A percentile compares a stretch with the other conserved stretches of the same genome.
Conservation (phyloP, 2,797 vertebrate species). For the Clarias platycephalus region DNA sequence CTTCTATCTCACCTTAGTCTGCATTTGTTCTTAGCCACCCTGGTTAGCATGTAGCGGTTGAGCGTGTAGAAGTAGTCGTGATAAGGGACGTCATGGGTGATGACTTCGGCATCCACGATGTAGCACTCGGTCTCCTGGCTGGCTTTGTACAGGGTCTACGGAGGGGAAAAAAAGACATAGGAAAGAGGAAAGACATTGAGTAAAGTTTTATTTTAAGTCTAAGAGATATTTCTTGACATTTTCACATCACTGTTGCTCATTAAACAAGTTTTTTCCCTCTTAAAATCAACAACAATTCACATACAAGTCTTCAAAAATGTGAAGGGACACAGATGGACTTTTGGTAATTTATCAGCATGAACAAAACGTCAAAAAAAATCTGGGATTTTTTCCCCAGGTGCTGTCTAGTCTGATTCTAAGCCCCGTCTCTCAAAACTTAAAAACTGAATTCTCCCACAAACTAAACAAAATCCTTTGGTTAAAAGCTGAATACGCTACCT, state of each 20-base stretch:
- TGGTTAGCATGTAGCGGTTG: conserved; percentile 95
- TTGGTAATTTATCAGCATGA: neutral
- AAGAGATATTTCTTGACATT: neutral
- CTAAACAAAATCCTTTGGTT: neutral
- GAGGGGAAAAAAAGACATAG: neutral
- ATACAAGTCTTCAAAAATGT: neutral
- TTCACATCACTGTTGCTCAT: neutral
- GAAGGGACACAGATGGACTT: neutral
- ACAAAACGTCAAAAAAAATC: neutral
- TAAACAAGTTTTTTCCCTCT: neutral
- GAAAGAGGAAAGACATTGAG: neutral
- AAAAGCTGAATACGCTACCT: conserved; percentile 71
- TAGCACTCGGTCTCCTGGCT: conserved; percentile 98
- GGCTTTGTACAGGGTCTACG: conserved; percentile 88
- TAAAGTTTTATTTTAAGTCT: neutral
- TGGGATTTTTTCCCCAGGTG: neutral
- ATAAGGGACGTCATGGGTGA: conserved; percentile 95
- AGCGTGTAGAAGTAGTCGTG: conserved; percentile 99
- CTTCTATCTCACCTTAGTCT: conserved; percentile 82
- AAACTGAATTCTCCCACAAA: neutral
- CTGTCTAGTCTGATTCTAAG: neutral
- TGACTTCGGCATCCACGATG: conserved; percentile 93
- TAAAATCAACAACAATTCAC: neutral
- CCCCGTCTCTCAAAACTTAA: neutral
- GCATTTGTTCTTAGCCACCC: conserved; percentile 95